Evolutionary conservation across 2,888 invertebrate genomes (phyloP).

Genomic region (Rosalia funebris): DNA sequence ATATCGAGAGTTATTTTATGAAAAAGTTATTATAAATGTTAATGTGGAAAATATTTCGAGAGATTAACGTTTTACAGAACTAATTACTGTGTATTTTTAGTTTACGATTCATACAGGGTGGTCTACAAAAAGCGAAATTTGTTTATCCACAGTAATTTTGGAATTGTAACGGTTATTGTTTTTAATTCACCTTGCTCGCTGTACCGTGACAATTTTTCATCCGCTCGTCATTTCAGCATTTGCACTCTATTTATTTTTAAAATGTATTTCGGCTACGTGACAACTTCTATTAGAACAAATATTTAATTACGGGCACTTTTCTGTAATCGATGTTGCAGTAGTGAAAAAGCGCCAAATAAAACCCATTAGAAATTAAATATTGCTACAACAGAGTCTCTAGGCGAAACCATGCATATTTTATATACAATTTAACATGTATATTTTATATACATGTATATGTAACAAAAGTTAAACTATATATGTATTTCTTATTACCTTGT

Average conservation of each 20-base stretch:
- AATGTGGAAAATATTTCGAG: constrained; percentile 16
- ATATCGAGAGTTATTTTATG: constrained; percentile 5
- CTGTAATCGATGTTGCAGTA: background rate
- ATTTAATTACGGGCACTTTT: background rate
- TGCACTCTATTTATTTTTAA: background rate
- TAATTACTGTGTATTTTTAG: constrained; percentile 19
- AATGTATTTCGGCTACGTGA: background rate
- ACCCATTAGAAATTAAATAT: background rate
- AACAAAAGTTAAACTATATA: too few relatives aligned
- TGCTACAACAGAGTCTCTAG: too few relatives aligned
- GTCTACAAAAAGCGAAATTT: constrained; percentile 5
- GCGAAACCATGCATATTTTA: too few relatives aligned
- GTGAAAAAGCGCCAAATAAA: background rate
- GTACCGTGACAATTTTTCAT: background rate
- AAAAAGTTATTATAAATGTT: constrained; percentile 28
- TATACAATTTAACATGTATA: too few relatives aligned
- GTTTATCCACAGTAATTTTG: constrained; percentile 1
- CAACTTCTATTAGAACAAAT: constrained; percentile 1
- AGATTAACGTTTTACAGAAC: constrained; percentile 5
- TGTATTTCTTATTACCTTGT: too few relatives aligned
- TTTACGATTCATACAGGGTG: constrained; percentile 9
- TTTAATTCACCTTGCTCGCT: background rate
- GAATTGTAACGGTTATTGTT: background rate
- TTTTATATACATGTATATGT: too few relatives aligned
- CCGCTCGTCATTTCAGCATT: background rate